Percentiles rank a stretch among this genome's conserved stretches.
phyloP scores from a whole-genome alignment of 2,797 vertebrate species.

The Periophthalmus magnuspinnatus region DNA sequence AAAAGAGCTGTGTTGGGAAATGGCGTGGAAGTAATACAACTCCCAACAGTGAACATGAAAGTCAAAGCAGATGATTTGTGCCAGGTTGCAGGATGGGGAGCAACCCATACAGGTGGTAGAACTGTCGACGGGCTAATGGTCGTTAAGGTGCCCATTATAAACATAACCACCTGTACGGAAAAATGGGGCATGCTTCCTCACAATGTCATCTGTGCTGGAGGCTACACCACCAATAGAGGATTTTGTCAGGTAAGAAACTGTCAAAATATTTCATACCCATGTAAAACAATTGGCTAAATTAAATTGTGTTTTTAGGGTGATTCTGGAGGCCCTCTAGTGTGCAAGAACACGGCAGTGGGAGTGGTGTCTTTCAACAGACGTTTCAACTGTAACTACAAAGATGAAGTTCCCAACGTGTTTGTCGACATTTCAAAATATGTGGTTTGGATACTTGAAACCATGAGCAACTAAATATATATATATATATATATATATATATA shows the following conservation, averaged over 20 bases:
- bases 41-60: not conserved
- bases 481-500: not conserved
- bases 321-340: conserved; percentile 68
- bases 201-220: conserved; percentile 60
- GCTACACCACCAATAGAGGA: not conserved
- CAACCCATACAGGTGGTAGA: rapidly evolving
- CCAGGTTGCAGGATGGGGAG: conserved; percentile 53
- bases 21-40: not conserved
- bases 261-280: not conserved
- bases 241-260: not conserved
- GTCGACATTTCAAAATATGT: conserved; percentile 14
- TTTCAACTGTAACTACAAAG: conserved; percentile 35
- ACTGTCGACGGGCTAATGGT: not conserved
- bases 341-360: conserved; percentile 29
- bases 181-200: conserved; percentile 35
- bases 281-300: not conserved
- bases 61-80: conserved; percentile 25
- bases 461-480: not conserved
- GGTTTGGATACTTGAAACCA: conserved; percentile 44
- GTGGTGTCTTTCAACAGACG: conserved; percentile 54
- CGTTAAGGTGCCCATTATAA: conserved; percentile 34
- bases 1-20: not conserved
- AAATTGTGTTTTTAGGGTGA: conserved; percentile 51
- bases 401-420: conserved; percentile 49
- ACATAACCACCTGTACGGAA: conserved; percentile 5